These are phyloP conservation scores for Gallinago jamesoni DNA, from an alignment of 2,113 vertebrate species.

Conservation along the genomic window DNA sequence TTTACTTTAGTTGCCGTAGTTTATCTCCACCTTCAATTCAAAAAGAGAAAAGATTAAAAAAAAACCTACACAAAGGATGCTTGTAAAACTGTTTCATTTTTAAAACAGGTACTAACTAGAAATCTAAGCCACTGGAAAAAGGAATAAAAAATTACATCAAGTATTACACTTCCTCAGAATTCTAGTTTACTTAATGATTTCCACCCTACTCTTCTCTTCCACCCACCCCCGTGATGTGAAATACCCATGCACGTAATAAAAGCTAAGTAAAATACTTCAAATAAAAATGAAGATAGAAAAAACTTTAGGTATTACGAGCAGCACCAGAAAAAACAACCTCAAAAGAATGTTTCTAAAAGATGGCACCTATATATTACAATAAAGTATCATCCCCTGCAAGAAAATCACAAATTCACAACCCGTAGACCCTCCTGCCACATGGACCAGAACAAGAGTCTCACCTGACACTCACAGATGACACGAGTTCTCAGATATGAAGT, in stretches of 20 bases:
- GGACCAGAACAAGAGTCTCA: background rate
- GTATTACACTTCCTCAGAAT: background rate
- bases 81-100: background rate
- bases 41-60: background rate
- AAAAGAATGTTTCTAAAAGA: background rate
- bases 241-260: background rate
- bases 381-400: background rate
- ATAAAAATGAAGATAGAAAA: background rate
- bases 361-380: background rate
- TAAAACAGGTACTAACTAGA: background rate
- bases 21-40: constrained; percentile 44
- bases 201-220: background rate
- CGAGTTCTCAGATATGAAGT: background rate
- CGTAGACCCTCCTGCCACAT: rapidly evolving
- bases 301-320: background rate
- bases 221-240: rapidly evolving
- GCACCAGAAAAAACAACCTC: background rate
- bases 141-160: background rate
- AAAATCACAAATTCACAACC: background rate
- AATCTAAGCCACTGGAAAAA: background rate
- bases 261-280: background rate
- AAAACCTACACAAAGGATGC: background rate
- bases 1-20: background rate
- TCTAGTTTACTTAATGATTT: background rate
- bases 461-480: background rate